A percentile compares a stretch with the other conserved stretches of the same genome.
Evolutionary conservation across 2,797 vertebrate species (phyloP).

Genomic region (Platalea minor): DNA sequence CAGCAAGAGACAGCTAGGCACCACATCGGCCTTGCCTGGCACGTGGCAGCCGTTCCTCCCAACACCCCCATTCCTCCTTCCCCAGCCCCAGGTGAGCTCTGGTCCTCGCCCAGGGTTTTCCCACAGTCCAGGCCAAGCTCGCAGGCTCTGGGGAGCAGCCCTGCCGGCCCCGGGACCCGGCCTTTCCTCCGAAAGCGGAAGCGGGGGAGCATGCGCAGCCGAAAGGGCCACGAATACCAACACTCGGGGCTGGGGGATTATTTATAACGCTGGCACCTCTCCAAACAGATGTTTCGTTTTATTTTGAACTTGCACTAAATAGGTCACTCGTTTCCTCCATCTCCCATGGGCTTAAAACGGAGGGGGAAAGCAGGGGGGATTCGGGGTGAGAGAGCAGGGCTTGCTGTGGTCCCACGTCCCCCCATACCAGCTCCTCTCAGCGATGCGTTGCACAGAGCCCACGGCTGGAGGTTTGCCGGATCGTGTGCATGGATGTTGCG

Average conservation of each 20-base stretch:
- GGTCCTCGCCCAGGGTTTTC: conserved; percentile 49
- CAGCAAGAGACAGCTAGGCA: neutral
- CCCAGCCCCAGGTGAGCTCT: neutral
- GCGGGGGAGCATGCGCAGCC: neutral
- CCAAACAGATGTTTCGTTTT: conserved; percentile 83
- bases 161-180: neutral
- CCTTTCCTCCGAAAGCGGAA: conserved; percentile 18
- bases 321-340: conserved; percentile 70
- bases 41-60: neutral
- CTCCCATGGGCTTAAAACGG: conserved; percentile 56
- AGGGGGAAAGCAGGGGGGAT: neutral
- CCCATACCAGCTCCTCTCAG: neutral
- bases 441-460: fast-evolving
- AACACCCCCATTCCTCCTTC: neutral
- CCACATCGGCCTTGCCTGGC: fast-evolving
- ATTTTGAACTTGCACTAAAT: conserved; percentile 71
- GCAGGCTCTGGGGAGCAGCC: neutral
- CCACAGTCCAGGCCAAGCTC: conserved; percentile 62
- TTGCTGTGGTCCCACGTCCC: neutral
- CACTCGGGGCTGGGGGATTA: conserved; percentile 57
- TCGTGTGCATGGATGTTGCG: fast-evolving
- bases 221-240: conserved; percentile 3
- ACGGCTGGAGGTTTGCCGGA: neutral
- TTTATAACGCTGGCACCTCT: conserved; percentile 74
- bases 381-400: conserved; percentile 30